Evolutionary conservation across 1,140 invertebrate species (phyloP), one percentile per base, ranked within the genome.

Genomic region (Pseudomyrmex flavicornis): DNA sequence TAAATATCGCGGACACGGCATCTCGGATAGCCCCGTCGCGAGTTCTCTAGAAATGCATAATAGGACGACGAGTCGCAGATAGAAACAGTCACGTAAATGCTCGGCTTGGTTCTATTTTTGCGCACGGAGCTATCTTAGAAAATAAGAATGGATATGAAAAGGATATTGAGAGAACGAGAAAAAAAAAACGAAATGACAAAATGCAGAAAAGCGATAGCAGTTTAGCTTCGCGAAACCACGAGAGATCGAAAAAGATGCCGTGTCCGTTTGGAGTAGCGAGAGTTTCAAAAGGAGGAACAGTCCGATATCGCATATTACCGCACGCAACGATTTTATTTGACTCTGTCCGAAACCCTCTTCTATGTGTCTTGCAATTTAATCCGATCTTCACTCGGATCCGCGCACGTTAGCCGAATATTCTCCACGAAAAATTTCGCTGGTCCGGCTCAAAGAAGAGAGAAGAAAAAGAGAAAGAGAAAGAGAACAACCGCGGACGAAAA

Each of bases 1-100:
- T 70, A 72, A 70, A 80, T 80, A 17, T 80, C 66, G 66, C 17
- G 54, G 26, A 80, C 76, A 46, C 44, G 20, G 66, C 76, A 17
- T 70, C 54, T 80, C 66, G 2, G 76, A 20, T 61, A 56, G 35
- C 75, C 17, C 52, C 44, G 54, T 35, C 5, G 35, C 54, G 20
- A 48, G 44, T 17, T 48, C 13, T 61, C 76, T 80, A 80, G 44
- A 72, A 72, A 35, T 4, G 22, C n/a, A 72, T 72, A 58, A 72
- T 80, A 80, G 76, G 5, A 35, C 35, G 54, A 26, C 8, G 56
- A 59, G 13, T 70, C 44, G 52, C 22, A 20, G 20, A 44, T 80
- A 72, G 44, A 52, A 35, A 15, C 44, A 10, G 3, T 26, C 20
- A 26, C 7, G 10, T 35, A 35, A 35, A 35, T 7, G 35, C 35